Evolutionary conservation across 2,113 vertebrate species (phyloP), one percentile per base, ranked within the genome.

Genomic region (Scophthalmus maximus): DNA sequence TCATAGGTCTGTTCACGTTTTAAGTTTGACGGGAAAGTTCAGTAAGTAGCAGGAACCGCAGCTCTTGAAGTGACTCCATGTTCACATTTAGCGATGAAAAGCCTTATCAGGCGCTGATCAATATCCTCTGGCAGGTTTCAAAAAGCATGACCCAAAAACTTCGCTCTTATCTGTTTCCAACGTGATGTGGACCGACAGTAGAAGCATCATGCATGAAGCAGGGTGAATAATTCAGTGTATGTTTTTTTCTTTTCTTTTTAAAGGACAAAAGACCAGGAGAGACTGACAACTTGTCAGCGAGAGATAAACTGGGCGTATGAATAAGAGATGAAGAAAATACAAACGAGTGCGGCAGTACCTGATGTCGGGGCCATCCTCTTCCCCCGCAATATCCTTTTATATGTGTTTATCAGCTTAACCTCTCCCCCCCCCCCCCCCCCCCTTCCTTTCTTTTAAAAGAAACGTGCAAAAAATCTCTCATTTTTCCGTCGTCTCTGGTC

Each of bases 281-380:
- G 86, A 86, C 78, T 90, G 91, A 90, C 87, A 91, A 87, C 78
- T 91, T 88, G 88, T 92, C 91, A 91, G 79, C 32, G 8, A 46
- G 34, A 85, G 86, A 89, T 90, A 84, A 91, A 90, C 74, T 61
- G 50, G 42, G 29, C 26, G 49, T 62, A 90, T 78, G 72, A 84
- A 90, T 86, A 82, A 84, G 62, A 86, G 61, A 81, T 81, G 68
- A 80, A 73, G 68, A 59, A 68, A 74, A 76, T 59, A 62, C 75
- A 79, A 84, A 27, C 23, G 73, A 56, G 73, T 62, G 57, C 73
- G n/a, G n/a, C n/a, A n/a, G n/a, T 72, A 67, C 82, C 61, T 83
- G 74, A 80, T 57, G 50, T 49, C 68, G 65, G 25, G 72, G 53
- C 40, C 74, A 67, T 68, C 58, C 61, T 69, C 81, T 56, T 49